Percentiles rank a stretch among this genome's conserved stretches.
phyloP scores from a whole-genome alignment of 2,888 invertebrate species.

The Sarcophaga carnaria region DNA sequence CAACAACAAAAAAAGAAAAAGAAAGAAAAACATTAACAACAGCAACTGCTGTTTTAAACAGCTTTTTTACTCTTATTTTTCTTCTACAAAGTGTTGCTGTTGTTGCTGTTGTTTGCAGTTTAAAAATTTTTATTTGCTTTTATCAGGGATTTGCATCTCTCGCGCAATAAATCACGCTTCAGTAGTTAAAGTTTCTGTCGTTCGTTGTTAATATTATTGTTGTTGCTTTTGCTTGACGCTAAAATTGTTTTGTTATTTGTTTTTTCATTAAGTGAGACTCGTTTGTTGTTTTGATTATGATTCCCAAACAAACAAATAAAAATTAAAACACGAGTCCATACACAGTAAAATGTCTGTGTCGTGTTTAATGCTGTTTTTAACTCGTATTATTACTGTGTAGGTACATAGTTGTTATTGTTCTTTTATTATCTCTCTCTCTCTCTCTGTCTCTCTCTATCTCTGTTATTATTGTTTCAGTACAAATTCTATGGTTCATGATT shows the following conservation, averaged over 20 bases:
- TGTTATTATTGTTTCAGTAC: conserved; percentile 39
- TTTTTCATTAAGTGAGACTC: conserved; percentile 17
- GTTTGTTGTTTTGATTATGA: conserved; percentile 56
- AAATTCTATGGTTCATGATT: conserved; percentile 64
- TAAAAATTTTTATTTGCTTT: conserved; percentile 70
- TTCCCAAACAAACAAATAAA: not conserved
- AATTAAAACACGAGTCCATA: no score
- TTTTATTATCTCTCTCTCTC: conserved; percentile 31
- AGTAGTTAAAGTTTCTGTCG: conserved; percentile 67
- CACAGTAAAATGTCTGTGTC: no score
- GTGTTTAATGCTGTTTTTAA: no score
- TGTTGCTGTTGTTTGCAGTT: conserved; percentile 44
- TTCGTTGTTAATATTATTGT: not conserved
- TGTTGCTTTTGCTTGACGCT: conserved; percentile 57
- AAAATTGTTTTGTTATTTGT: conserved; percentile 15
- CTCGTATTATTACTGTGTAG: conserved; percentile 73
- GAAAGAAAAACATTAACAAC: conserved; percentile 19
- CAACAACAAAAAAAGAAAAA: conserved; percentile 42
- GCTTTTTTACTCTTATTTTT: conserved; percentile 8
- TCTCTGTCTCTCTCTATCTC: no score
- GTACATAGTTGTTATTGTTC: conserved; percentile 62
- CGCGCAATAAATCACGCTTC: conserved; percentile 74
- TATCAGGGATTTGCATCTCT: conserved; percentile 77
- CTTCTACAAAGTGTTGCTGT: not conserved
- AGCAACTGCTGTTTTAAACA: conserved; percentile 22